Percentiles rank a stretch among this genome's conserved stretches.
These are phyloP conservation scores for Oreochromis spilurus DNA, from an alignment of 2,113 vertebrate genomes.

Conservation along the genomic window DNA sequence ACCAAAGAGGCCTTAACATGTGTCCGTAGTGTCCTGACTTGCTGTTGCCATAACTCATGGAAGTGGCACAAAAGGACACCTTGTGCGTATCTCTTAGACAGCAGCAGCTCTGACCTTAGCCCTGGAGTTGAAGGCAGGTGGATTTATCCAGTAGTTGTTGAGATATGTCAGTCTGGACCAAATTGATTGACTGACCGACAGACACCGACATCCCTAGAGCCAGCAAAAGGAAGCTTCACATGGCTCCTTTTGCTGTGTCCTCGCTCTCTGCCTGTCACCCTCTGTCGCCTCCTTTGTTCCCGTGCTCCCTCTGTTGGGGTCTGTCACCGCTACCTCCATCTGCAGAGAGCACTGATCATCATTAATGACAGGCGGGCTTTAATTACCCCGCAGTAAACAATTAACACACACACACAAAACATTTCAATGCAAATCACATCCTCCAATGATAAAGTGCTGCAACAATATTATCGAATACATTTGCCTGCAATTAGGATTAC, in stretches of 20 bases:
- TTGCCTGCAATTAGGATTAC: constrained; percentile 66
- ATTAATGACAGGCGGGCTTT: constrained; percentile 61
- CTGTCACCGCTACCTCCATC: constrained; percentile 33
- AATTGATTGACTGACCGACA: not conserved
- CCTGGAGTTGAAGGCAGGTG: not conserved
- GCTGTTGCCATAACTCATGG: not conserved
- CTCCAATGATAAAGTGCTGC: constrained; percentile 56
- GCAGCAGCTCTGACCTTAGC: not conserved
- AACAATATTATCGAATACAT: constrained; percentile 67
- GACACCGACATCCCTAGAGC: not conserved
- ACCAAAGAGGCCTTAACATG: not conserved
- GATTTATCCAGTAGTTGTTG: not conserved
- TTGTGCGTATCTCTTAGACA: not conserved
- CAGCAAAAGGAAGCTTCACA: not conserved
- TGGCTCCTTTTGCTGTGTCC: not conserved
- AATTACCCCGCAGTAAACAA: constrained; percentile 75
- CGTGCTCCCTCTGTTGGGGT: constrained; percentile 8
- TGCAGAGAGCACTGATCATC: constrained; percentile 45
- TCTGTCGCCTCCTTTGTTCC: constrained; percentile 27
- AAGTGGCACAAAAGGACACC: not conserved
- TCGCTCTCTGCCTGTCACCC: not conserved
- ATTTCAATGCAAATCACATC: constrained; percentile 70
- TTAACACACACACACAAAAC: constrained; percentile 42
- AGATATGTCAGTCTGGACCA: not conserved
- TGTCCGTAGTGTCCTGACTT: not conserved